Base-by-base conservation (phyloP, 1,140 invertebrate species). In the Prorops nasuta region DNA sequence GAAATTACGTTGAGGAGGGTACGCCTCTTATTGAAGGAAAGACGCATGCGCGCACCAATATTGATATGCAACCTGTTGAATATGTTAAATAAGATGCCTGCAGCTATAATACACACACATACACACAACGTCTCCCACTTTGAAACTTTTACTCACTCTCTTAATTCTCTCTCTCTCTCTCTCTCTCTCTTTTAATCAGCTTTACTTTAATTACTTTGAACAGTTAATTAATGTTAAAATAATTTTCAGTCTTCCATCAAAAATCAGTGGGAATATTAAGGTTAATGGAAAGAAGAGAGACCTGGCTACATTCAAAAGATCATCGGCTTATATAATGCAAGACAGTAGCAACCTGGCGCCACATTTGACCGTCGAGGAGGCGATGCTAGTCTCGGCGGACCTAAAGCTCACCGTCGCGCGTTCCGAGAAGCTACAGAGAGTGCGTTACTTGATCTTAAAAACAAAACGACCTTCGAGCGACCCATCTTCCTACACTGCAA, bases 251-350 rank as follows among this genome's bases (percentile, higher is more conserved):
- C 14, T 15, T 12, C 14, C 0, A 31, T 44, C 14, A 31, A 12
- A 44, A 31, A 17, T 14, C 6, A 44, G 6, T 21, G 86, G 79
- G 51, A 75, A 49, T 67, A 85, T 76, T 52, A 71, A 52, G 61
- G 84, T 83, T 1, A 94, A 94, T 64, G 89, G 87, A 1, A 77
- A 77, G 14, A 70, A 82, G 4, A 79, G 94, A 32, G 85, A 92
- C 67, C 81, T 81, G 19, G 81, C 86, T 35, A 82, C 85, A 49
- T 96, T 95, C 68, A 81, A 91, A 24, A 85, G 89, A 63, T 83
- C 89, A 56, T 91, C 91, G 0, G 92, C 90, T 46, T 97, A 96
- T 66, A 95, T 96, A 49, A 90, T 92, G 76, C 94, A 96, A 72
- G 87, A 96, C 59, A 91, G 95, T 63, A 91, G 95, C 63, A 82